Evolutionary conservation across 2,888 invertebrate genomes (phyloP), one percentile per base, ranked within the genome.

Genomic region (Prionchulus punctatus): DNA sequence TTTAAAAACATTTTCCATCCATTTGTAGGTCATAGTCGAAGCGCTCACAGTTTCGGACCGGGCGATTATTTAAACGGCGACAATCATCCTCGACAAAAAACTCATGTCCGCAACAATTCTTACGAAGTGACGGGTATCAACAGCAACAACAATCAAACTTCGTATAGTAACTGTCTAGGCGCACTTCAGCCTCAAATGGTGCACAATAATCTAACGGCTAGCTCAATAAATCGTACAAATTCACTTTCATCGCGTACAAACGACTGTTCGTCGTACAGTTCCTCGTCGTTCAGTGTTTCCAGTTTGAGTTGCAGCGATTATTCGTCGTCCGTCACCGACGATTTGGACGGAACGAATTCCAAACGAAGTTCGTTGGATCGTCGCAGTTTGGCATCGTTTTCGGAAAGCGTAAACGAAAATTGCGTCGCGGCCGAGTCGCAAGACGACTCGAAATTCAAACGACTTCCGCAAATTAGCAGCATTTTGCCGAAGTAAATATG

Each of bases 321-420:
- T 15, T 15, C 30, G 18, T 3, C 28, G 31, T 53, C 53, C 15
- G 21, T 21, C 4, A 21, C 18, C 18, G 4, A 7, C 18, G 21
- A 18, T 7, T 3, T 36, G 53, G n/a, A 15, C 31, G n/a, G 36
- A 12, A 27, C 18, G 12, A 36, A 26, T 27, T 30, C 61, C 23
- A 64, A 64, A 56, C 60, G 60, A 28, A 60, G 60, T 4, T 64
- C 64, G 3, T 53, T 64, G 43, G 64, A 64, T 43, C 60, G 64
- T 2, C 57, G 60, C 15, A 62, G 62, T 28, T 23, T 21, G 47
- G 7, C n/a, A 12, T 15, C 12, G 21, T 47, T 23, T 21, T 12
- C 47, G n/a, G 12, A 36, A 36, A 36, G 36, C 7, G 18, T 36
- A 12, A 36, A 36, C 36, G 36, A 36, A 36, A n/a, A n/a, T n/a